Conservation (phyloP, 1,140 invertebrate genomes). For the Meloidogyne chitwoodi region DNA sequence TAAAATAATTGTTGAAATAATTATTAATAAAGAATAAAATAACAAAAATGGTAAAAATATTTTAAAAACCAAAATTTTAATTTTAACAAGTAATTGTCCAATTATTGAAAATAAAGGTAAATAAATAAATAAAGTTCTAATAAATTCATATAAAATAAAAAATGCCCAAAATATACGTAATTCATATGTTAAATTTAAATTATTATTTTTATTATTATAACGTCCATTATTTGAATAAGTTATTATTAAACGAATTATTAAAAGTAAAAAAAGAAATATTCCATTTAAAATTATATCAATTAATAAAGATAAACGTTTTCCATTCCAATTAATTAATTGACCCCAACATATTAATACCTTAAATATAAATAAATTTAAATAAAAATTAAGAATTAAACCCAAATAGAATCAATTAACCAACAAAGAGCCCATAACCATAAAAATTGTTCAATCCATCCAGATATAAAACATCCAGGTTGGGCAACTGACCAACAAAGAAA, state of each 20-base stretch:
- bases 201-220: too few species aligned
- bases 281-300: constrained; percentile 3
- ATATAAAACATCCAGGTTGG: constrained; percentile 47
- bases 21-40: constrained; percentile 43
- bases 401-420: constrained; percentile 49
- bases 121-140: constrained; percentile 53
- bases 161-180: constrained; percentile 37
- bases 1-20: constrained; percentile 50
- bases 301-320: constrained; percentile 19
- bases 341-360: constrained; percentile 12
- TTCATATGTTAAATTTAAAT: constrained; percentile 13
- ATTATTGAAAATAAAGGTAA: constrained; percentile 48
- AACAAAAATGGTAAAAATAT: constrained; percentile 55
- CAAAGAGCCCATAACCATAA: constrained; percentile 53
- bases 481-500: constrained; percentile 47
- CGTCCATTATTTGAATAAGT: too few species aligned
- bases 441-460: constrained; percentile 29
- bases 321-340: constrained; percentile 27
- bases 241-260: constrained; percentile 5
- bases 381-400: constrained; percentile 25
- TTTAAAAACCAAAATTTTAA: constrained; percentile 55
- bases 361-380: background rate
- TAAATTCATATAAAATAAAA: constrained; percentile 55
- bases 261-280: constrained; percentile 15
- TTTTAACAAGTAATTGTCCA: constrained; percentile 49